A percentile compares a stretch with the other conserved stretches of the same genome.
These are phyloP conservation scores for Papilio demoleus DNA, from an alignment of 2,888 invertebrate species.

Conservation along the genomic window DNA sequence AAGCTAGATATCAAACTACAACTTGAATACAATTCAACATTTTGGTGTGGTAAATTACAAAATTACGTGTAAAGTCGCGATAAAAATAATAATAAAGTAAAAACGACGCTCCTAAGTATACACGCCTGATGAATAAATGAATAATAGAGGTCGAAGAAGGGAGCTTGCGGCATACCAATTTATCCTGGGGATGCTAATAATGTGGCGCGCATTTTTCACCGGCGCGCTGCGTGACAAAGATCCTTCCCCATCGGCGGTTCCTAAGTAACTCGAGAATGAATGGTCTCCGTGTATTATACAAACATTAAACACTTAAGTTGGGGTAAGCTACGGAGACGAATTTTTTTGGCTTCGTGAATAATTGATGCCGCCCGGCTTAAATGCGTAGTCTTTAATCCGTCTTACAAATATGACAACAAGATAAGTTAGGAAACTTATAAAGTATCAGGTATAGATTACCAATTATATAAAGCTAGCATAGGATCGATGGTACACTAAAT, in stretches of 20 bases:
- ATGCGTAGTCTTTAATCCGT: conserved; percentile 15
- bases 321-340: conserved; percentile 38
- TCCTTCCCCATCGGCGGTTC: conserved; percentile 62
- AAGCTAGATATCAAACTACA: background rate
- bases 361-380: conserved; percentile 24
- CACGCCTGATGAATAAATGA: conserved; percentile 79
- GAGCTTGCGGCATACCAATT: conserved; percentile 77
- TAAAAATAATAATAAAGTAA: conserved; percentile 48
- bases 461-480: background rate
- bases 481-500: background rate
- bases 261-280: conserved; percentile 49
- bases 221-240: conserved; percentile 61
- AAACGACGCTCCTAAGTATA: conserved; percentile 59
- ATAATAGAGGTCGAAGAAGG: conserved; percentile 73
- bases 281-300: conserved; percentile 45
- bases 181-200: conserved; percentile 76
- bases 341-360: conserved; percentile 37
- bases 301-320: conserved; percentile 42
- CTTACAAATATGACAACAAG: background rate
- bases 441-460: background rate
- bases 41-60: conserved; percentile 44
- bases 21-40: background rate
- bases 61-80: conserved; percentile 58
- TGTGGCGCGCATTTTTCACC: conserved; percentile 75
- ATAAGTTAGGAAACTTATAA: background rate